These are phyloP conservation scores for Drosophila kuntzei DNA, from an alignment of 2,888 invertebrate genomes.

Conservation along the genomic window DNA sequence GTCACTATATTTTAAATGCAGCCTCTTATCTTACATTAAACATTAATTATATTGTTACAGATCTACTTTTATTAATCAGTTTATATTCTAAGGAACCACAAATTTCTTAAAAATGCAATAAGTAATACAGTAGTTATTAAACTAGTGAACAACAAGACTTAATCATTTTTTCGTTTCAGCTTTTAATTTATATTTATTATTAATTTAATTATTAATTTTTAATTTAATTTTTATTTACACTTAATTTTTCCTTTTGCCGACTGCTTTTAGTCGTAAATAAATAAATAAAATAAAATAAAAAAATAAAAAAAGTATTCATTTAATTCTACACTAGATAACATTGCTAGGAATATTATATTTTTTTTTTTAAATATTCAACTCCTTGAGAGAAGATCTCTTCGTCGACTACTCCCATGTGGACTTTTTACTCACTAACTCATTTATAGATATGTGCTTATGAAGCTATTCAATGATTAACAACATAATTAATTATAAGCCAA, in stretches of 20 bases:
- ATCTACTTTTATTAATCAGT: not conserved
- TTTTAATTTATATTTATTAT: too few species aligned
- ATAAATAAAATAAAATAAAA: too few species aligned
- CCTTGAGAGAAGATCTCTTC: not conserved
- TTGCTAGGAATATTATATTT: not conserved
- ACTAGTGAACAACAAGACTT: too few species aligned
- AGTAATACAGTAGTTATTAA: too few species aligned
- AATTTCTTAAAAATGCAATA: not conserved
- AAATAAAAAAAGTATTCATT: too few species aligned
- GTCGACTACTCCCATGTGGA: not conserved
- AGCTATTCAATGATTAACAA: constrained; percentile 11
- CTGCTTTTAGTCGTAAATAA: too few species aligned
- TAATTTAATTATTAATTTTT: too few species aligned
- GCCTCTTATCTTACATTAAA: not conserved
- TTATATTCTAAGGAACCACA: not conserved
- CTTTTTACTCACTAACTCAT: not conserved
- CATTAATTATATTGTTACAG: not conserved
- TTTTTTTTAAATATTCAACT: not conserved
- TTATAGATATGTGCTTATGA: not conserved
- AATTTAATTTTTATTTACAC: too few species aligned
- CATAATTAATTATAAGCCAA: constrained; percentile 23
- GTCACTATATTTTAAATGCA: not conserved
- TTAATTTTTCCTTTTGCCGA: too few species aligned
- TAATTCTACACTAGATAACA: too few species aligned
- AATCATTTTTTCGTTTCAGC: too few species aligned